Evolutionary conservation across 1,140 invertebrate genomes (phyloP).

Genomic region (Hypsibius dujardini): DNA sequence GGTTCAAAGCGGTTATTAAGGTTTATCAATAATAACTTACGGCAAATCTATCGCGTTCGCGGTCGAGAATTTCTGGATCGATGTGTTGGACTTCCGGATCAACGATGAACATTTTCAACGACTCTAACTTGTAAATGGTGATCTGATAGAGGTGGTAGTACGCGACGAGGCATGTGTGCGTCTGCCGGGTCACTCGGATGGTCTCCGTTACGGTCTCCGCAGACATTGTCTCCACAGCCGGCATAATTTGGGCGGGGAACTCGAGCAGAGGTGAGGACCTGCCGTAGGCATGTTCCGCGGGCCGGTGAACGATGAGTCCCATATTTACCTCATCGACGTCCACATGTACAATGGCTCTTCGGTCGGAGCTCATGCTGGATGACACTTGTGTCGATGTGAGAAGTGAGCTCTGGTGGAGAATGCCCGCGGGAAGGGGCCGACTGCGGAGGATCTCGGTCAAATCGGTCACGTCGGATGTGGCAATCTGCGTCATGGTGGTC

Average conservation of each 20-base stretch:
- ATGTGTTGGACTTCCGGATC: conserved; percentile 4
- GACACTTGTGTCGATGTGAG: not conserved
- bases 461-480: not conserved
- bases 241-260: not conserved
- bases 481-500: not conserved
- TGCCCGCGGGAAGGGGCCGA: no score
- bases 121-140: not conserved
- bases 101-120: not conserved
- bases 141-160: not conserved
- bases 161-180: not conserved
- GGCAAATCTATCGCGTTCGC: conserved; percentile 8
- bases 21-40: not conserved
- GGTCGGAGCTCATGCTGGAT: not conserved
- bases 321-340: not conserved
- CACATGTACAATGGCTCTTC: not conserved
- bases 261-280: not conserved
- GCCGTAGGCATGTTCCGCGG: not conserved
- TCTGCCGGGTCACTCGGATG: no score
- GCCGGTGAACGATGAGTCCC: not conserved
- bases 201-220: not conserved
- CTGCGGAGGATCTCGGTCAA: not conserved
- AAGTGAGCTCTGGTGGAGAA: not conserved
- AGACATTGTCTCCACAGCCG: not conserved
- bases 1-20: not conserved
- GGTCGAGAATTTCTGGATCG: conserved; percentile 12